Percentiles rank a stretch among this genome's conserved stretches.
These are phyloP conservation scores for Clusia tigrina DNA, from an alignment of 2,888 invertebrate genomes.

Conservation along the genomic window DNA sequence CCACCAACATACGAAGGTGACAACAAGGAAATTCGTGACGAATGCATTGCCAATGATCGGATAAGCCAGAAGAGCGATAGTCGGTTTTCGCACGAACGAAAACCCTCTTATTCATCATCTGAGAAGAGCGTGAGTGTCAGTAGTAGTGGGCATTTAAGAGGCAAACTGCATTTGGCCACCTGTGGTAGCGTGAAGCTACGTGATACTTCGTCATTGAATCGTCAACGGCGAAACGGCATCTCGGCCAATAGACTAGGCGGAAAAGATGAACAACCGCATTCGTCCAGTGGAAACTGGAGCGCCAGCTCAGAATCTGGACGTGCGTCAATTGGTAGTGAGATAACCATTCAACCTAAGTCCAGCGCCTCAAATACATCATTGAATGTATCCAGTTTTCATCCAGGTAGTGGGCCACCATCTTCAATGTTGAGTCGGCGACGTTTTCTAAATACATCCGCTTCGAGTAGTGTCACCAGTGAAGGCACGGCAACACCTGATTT, in stretches of 20 bases:
- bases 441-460: constrained; percentile 78
- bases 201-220: constrained; percentile 76
- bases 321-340: constrained; percentile 85
- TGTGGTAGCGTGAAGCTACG: constrained; percentile 74
- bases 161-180: constrained; percentile 46
- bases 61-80: constrained; percentile 70
- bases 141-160: constrained; percentile 61
- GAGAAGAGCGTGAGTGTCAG: constrained; percentile 73
- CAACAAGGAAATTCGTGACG: constrained; percentile 68
- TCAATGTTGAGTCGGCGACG: constrained; percentile 74
- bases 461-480: constrained; percentile 85
- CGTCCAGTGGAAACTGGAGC: constrained; percentile 94
- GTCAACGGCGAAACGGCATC: constrained; percentile 72
- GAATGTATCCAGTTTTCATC: constrained; percentile 67
- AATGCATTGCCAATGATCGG: constrained; percentile 71
- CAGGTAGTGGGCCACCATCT: constrained; percentile 70
- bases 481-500: constrained; percentile 85
- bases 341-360: constrained; percentile 75
- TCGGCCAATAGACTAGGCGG: constrained; percentile 62
- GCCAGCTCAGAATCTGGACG: constrained; percentile 90
- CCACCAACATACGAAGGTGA: constrained; percentile 48
- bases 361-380: constrained; percentile 76
- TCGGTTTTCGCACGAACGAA: constrained; percentile 76
- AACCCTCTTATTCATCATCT: constrained; percentile 80
- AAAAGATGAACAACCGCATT: constrained; percentile 82